A percentile compares a stretch with the other conserved stretches of the same genome.
Evolutionary conservation across 2,888 invertebrate genomes (phyloP).

Genomic region (Hypsopygia costalis): DNA sequence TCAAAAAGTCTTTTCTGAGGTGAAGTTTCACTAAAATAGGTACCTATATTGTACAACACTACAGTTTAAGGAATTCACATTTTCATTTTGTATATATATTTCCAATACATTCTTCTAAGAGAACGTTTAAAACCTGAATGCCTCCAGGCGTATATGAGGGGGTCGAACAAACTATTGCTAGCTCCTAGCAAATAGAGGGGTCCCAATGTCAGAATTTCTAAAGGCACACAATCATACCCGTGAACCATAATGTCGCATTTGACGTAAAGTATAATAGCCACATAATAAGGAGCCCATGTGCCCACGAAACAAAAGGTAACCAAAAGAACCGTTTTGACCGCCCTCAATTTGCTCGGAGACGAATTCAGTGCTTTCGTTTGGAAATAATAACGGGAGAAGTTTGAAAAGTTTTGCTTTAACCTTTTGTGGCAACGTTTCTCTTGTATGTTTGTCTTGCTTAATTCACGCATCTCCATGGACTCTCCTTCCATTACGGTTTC

Average conservation of each 20-base stretch:
- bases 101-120: constrained; percentile 52
- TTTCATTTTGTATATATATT: constrained; percentile 32
- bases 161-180: constrained; percentile 79
- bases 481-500: constrained; percentile 24
- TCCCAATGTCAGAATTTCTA: constrained; percentile 75
- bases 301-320: constrained; percentile 77
- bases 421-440: constrained; percentile 17
- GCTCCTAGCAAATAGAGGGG: constrained; percentile 80
- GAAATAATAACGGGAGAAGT: constrained; percentile 24
- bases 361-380: constrained; percentile 26
- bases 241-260: constrained; percentile 59
- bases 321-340: constrained; percentile 80
- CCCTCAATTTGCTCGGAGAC: constrained; percentile 75
- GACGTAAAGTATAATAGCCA: constrained; percentile 73
- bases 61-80: too few species aligned
- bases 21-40: too few species aligned
- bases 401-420: constrained; percentile 23
- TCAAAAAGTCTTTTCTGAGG: too few species aligned
- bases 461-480: constrained; percentile 23
- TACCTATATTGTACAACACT: too few species aligned
- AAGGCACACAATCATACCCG: constrained; percentile 60
- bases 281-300: constrained; percentile 81
- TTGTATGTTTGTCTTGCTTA: constrained; percentile 21
- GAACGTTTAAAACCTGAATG: constrained; percentile 80
- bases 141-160: constrained; percentile 83